Evolutionary conservation across 2,888 invertebrate species (phyloP), one percentile per base, ranked within the genome.

Genomic region (Temnothorax rugatulus): DNA sequence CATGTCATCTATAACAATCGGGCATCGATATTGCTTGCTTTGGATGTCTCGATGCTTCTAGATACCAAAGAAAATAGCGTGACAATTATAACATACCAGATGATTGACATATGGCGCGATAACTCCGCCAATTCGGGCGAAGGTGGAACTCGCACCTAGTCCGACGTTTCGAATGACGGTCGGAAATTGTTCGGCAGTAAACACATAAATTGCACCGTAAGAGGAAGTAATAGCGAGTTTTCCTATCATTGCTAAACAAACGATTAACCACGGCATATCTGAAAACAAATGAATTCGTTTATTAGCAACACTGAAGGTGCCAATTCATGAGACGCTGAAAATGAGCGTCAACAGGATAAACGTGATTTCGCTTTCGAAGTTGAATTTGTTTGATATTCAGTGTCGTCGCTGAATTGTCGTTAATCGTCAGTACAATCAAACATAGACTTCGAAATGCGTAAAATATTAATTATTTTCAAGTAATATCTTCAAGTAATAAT

Each of bases 111-210:
- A 96, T 13, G 96, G 96, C 5, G 96, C 96, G 38, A 96, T 93
- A 61, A 97, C 96, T 54, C 96, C 96, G 18, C 97, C 97, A 64
- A 96, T 94, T 85, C 96, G 94, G 11, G 96, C 96, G 88, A 96
- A 96, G 83, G 96, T 96, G 4, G 96, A 97, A 73, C 96, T 96
- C 11, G 96, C 96, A 13, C 97, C 97, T 61, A 97, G 94, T 44
- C 96, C 96, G 57, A 96, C 96, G 90, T 96, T 97, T 87, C 97
- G 94, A 61, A 97, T 96, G 21, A 97, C 97, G 9, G 97, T 97
- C 21, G 97, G 97, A 91, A 97, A 97, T 93, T 97, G 97, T 94
- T 97, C 97, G 1, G 97, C 97, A 0, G 97, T 96, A 92, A 97
- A 97, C 69, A 97, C 96, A 91, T 97, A 97, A 63, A 97, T 96